Evolutionary conservation across 1,140 invertebrate species (phyloP), one percentile per base, ranked within the genome.

Genomic region (Bombus confusus): DNA sequence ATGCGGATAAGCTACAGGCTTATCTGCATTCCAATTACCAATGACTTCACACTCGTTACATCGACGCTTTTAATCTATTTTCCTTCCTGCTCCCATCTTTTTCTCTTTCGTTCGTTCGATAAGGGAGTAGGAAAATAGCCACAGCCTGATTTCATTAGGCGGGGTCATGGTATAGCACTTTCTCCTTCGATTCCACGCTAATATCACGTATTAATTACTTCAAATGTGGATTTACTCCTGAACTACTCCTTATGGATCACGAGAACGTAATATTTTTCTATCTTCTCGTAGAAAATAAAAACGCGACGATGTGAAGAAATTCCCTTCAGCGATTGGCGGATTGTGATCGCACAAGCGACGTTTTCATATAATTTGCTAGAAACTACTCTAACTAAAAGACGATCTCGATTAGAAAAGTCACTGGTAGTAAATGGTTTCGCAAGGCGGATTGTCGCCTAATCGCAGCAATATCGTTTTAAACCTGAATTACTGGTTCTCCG

Each of bases 151-250:
- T 76, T 66, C 28, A 41, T 83, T 83, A 28, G 12, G 34, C 2
- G 6, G 31, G 52, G 52, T 87, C 34, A 57, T n/a, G 69, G 69
- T 72, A 22, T 12, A 28, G 10, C 15, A 18, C 31, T 59, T 72
- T 69, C 39, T 71, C 59, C 6, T 39, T 64, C 22, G 47, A 59
- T 34, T 41, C 3, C 52, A 41, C 68, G 12, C 8, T 0, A 18
- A 47, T 8, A 59, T 72, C 76, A 64, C 41, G 8, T 15, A 9
- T 18, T 85, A 80, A 85, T 88, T 83, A 76, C 59, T 83, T 83
- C 76, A 10, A n/a, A 66, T 52, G 47, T 52, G 18, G 5, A 52
- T 52, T 22, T 22, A 52, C 5, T 52, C 18, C 5, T 22, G 5
- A 22, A 52, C 57, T 1, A 41, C 28, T 25, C 37, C 1, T 64